Base-by-base conservation (phyloP, 2,113 vertebrate genomes). In the Rhea americana region DNA sequence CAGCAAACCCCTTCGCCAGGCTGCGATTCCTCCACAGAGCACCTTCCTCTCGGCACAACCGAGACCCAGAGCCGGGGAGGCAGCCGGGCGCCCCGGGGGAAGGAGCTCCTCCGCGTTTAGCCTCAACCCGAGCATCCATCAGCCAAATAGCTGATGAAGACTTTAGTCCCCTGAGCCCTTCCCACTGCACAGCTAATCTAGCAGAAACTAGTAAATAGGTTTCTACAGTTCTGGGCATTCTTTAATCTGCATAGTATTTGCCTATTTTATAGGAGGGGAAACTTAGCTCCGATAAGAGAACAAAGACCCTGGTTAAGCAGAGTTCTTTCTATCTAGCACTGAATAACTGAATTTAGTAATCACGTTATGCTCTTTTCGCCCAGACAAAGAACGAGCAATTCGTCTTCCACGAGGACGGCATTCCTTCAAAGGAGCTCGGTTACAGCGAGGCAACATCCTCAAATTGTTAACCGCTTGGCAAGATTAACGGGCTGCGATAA, bases 401-500 rank as follows among this genome's bases (percentile, higher is more conserved):
- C 76, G 26, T 74, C 95, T 75, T 82, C 84, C 90, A 84, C 51
- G 80, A 80, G 85, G 87, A 75, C 32, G 87, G 76, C 92, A 95
- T 81, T 93, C 95, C 74, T 94, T 87, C 87, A 83, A 37, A 94
- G 74, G 62, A 88, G 39, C 82, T 75, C 63, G 45, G 90, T 93
- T 86, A 88, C 90, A 81, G 93, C 80, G 53, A 84, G 79, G 70
- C 85, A 93, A 94, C 96, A 96, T 95, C 95, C 94, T 95, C 88
- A 91, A 93, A 96, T 90, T 93, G 95, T 96, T 94, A 71, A 90
- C 88, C 26, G 12, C 12, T 43, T 82, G 94, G 85, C 88, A 93
- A 76, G 91, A 86, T 53, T 61, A 65, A 51, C 5, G 2, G 61
- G 41, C 48, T 67, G 58, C 7, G 79, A 92, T 56, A 87, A 93